Evolutionary conservation across 1,140 invertebrate species (phyloP).

Genomic region (Marisa cornuarietis): DNA sequence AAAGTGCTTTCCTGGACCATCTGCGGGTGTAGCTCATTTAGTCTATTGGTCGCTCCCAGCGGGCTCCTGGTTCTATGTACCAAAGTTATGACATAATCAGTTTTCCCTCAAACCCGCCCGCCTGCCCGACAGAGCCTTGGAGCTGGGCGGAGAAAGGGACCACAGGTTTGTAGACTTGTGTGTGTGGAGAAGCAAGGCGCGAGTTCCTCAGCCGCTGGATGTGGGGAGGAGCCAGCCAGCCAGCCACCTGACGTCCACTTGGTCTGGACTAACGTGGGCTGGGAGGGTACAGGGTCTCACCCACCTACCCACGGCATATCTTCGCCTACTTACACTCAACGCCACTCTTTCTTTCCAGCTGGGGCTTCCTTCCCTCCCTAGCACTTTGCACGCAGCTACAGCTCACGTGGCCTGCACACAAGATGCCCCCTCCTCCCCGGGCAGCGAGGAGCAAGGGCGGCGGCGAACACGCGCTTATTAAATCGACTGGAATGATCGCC

Average conservation of each 20-base stretch:
- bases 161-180: neutral
- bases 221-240: neutral
- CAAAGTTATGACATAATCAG: conserved; percentile 24
- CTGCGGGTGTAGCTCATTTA: conserved; percentile 21
- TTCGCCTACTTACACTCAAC: no score
- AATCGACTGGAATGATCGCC: no score
- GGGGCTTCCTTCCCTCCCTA: no score
- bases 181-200: neutral
- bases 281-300: neutral
- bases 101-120: conserved; percentile 3
- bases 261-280: neutral
- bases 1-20: conserved; percentile 21
- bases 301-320: neutral
- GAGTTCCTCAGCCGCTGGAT: neutral
- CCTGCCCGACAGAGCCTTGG: neutral
- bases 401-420: no score
- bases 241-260: no score
- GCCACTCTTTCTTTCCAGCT: no score
- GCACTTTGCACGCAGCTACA: no score
- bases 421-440: no score
- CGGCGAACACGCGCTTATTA: no score
- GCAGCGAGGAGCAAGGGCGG: no score
- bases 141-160: conserved; percentile 5
- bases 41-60: conserved; percentile 12
- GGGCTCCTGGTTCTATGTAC: conserved; percentile 17